Evolutionary conservation across 2,113 vertebrate genomes (phyloP).

Genomic region (Labeo catla): DNA sequence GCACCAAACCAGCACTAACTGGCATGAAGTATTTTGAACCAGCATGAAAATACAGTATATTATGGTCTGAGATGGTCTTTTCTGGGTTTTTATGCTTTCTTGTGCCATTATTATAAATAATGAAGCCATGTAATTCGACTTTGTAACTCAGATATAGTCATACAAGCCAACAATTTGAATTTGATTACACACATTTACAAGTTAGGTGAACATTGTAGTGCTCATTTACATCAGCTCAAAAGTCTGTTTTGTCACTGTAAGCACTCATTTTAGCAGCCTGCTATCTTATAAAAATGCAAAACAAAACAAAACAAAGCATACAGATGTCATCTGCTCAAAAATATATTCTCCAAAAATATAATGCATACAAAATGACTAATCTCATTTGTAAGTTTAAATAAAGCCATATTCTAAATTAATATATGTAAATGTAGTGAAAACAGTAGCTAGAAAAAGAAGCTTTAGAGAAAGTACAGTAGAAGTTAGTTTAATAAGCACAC

Average conservation of each 20-base stretch:
- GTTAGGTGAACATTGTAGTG: too few relatives aligned
- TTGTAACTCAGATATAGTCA: background rate
- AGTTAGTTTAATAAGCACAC: background rate
- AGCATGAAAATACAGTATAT: background rate
- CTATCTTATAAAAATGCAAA: too few relatives aligned
- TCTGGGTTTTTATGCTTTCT: background rate
- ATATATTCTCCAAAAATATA: background rate
- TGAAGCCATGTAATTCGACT: background rate
- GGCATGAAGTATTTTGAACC: background rate
- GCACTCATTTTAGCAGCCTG: background rate
- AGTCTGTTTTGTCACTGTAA: background rate
- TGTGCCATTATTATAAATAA: background rate
- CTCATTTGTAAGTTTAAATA: background rate
- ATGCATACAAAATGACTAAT: background rate
- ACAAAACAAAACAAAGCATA: too few relatives aligned
- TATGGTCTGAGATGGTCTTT: background rate
- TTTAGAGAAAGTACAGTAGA: background rate
- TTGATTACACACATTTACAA: too few relatives aligned
- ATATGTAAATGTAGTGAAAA: too few relatives aligned
- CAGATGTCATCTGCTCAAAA: too few relatives aligned
- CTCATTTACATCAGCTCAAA: too few relatives aligned
- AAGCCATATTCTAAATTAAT: too few relatives aligned
- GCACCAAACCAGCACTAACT: background rate
- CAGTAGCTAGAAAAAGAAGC: too few relatives aligned
- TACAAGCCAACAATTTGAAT: too few relatives aligned